Evolutionary conservation across 2,888 invertebrate genomes (phyloP), one percentile per base, ranked within the genome.

Genomic region (Chloroclystis v-ata): DNA sequence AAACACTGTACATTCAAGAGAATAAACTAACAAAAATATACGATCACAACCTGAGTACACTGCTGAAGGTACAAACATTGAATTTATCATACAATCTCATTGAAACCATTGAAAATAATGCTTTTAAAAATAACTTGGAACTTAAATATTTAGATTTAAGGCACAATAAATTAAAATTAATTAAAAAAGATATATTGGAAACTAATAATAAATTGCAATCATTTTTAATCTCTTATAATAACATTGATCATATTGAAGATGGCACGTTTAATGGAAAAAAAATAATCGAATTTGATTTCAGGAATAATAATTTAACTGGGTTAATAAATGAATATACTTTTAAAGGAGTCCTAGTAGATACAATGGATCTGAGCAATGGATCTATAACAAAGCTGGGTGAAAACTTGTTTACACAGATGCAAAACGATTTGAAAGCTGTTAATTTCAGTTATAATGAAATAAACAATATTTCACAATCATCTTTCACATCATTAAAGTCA

Each of bases 361-460:
- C 40, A 3, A 12, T 57, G 37, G 47, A 57, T 26, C 29, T 57
- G 28, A 54, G 49, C 35, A 14, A 24, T 10, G 53, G 52, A 32
- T 47, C 28, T 3, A 37, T 57, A 25, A 52, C 49, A 7, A 32
- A 39, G 9, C 16, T 57, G 1, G 30, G 44, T 20, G 43, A 52
- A 26, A 42, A 46, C 13, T 42, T 44, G 14, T 54, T 57, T 26
- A 38, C 28, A 11, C 13, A 43, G 25, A 54, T 55, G 55, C 28
- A 41, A 38, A 2, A 16, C 1, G 42, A 47, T 25, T 37, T 57
- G 10, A 39, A 4, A 1, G 32, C 12, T 12, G 44, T 57, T 8
- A 57, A 57, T 40, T 5, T 53, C 1, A 55, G 52, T 28, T 47
- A 28, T n/a, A 57, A 57, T 35, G 28, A 29, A 8, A 43, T 57